Conservation (phyloP, 2,113 vertebrate species). For the Indicator maculatus region DNA sequence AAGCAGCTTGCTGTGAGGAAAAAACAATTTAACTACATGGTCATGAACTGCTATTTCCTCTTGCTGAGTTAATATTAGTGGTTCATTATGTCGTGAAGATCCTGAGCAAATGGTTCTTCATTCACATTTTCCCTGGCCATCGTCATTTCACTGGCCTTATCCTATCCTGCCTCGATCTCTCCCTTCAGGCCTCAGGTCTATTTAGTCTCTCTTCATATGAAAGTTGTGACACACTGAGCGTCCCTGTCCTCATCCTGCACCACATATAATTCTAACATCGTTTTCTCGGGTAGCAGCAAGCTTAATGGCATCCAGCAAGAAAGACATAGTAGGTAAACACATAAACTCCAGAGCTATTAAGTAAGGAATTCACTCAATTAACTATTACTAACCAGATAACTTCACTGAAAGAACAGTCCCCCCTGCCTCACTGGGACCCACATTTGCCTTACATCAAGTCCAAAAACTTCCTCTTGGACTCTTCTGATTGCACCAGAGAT, state of each 20-base stretch:
- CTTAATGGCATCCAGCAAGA: neutral
- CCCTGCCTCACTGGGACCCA: neutral
- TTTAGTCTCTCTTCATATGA: neutral
- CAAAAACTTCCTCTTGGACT: neutral
- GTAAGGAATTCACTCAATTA: neutral
- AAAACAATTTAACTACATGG: neutral
- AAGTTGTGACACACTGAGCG: neutral
- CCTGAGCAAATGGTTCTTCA: neutral
- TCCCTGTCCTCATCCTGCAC: neutral
- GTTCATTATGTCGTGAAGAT: neutral
- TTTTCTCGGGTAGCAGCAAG: neutral
- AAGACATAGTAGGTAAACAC: neutral
- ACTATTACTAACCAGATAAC: neutral
- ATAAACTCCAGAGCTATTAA: neutral
- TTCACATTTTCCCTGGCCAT: neutral
- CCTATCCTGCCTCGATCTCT: neutral
- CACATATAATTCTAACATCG: rapidly evolving
- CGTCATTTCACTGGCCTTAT: neutral
- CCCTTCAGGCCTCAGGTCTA: neutral
- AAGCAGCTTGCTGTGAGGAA: neutral
- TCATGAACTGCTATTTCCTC: neutral
- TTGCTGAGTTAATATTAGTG: neutral
- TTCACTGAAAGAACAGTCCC: neutral
- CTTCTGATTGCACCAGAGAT: neutral
- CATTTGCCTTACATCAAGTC: neutral